Percentiles rank a stretch among this genome's conserved stretches.
phyloP scores from a whole-genome alignment of 2,888 invertebrate genomes.

The Melikaiella ostensackeni region DNA sequence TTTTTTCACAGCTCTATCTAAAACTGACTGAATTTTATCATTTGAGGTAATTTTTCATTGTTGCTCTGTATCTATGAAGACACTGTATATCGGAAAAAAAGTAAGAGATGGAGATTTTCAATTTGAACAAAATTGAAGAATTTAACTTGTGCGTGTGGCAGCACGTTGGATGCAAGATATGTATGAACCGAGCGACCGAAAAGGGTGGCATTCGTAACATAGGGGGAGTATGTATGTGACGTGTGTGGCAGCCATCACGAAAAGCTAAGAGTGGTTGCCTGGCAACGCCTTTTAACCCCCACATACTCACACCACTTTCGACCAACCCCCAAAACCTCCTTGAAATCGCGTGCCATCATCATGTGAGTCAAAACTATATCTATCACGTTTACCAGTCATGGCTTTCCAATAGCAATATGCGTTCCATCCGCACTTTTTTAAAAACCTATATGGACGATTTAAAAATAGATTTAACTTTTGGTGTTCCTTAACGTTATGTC shows the following conservation, averaged over 20 bases:
- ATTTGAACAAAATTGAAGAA: conserved; percentile 71
- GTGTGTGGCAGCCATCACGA: conserved; percentile 70
- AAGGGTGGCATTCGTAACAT: conserved; percentile 55
- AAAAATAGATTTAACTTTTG: too few relatives aligned
- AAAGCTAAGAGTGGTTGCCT: conserved; percentile 71
- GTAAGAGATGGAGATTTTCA: conserved; percentile 62
- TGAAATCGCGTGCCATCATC: conserved; percentile 48
- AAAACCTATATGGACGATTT: not conserved
- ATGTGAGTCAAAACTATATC: conserved; percentile 53
- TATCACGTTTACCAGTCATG: conserved; percentile 68
- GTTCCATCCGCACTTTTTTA: conserved; percentile 36
- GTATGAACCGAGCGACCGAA: conserved; percentile 65
- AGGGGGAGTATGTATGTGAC: conserved; percentile 70
- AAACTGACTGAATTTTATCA: not conserved
- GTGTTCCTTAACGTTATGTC: too few relatives aligned
- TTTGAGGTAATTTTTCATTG: not conserved
- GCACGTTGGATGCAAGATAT: conserved; percentile 61
- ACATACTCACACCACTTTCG: conserved; percentile 70
- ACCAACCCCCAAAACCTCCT: conserved; percentile 66
- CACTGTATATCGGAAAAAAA: conserved; percentile 14
- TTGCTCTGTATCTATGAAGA: not conserved
- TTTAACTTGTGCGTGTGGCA: conserved; percentile 55
- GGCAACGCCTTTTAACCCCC: conserved; percentile 72
- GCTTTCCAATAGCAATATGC: conserved; percentile 59
- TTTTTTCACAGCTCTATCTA: not conserved